Base-by-base conservation (phyloP, 1,140 invertebrate species). In the Scylla paramamosain region DNA sequence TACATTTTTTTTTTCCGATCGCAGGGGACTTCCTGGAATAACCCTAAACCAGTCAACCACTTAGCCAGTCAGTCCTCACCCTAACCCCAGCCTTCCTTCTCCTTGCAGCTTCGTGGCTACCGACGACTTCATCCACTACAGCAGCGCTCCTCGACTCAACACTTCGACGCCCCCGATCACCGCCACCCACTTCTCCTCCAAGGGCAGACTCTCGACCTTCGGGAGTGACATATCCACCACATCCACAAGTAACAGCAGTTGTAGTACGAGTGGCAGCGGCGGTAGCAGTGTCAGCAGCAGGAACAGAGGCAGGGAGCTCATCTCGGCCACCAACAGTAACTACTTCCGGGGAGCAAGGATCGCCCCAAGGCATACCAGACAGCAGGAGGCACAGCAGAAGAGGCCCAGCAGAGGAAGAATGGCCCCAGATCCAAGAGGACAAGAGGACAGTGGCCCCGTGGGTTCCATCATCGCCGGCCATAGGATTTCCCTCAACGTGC, bases 401-500 rank as follows among this genome's bases (percentile, higher is more conserved):
- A 31, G 28, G 25, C 16, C 28, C 87, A 10, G 12, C 10, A 67
- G 59, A 25, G 83, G 4, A 25, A 25, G 4, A 25, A 95, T 95
- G 94, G 94, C 94, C 12, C 94, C 94, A 8, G 94, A 95, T 48
- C 94, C 94, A 0, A 46, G 91, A 77, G 91, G 84, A 25, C 94
- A 95, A 31, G 94, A 95, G 91, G 94, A 95, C 4, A 77, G 84
- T 4, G 94, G 94, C 0, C 83, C 94, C 6, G 94, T 92, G 31
- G 94, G 94, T 20, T 95, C 94, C n/a, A 95, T 95, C 52, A 95
- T 95, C 28, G 94, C 94, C n/a, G 94, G 94, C 20, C 94, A 95
- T 91, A 95, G 86, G 94, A 95, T 95, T 31, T 95, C 94, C 48
- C 91, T 95, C 12, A 95, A 95, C 48, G 94, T 95, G 28, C 94